Conservation (phyloP, 2,888 invertebrate species). For the Ophion obscuratus region DNA sequence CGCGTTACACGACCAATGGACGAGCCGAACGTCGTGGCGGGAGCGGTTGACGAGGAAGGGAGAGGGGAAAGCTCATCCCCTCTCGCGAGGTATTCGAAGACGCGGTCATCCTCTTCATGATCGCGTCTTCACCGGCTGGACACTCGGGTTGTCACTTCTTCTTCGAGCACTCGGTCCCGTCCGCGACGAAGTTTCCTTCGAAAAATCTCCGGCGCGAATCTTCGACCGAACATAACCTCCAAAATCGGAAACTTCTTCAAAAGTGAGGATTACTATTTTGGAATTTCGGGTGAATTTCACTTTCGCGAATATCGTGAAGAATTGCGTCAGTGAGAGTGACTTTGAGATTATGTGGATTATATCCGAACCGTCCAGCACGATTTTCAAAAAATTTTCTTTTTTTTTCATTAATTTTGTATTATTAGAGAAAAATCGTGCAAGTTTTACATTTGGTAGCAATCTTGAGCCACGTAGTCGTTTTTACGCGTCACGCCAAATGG, state of each 20-base stretch:
- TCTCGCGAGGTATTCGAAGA: constrained; percentile 69
- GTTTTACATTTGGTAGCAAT: no score
- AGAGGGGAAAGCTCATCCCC: constrained; percentile 69
- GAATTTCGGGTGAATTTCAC: neutral
- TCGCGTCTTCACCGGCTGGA: constrained; percentile 75
- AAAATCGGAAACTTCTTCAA: constrained; percentile 29
- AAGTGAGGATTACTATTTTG: constrained; percentile 32
- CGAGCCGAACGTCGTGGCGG: constrained; percentile 59
- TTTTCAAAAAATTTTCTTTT: no score
- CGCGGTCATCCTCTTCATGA: constrained; percentile 66
- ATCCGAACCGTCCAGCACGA: no score
- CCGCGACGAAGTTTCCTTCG: neutral
- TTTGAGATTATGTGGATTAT: no score
- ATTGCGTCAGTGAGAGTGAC: no score
- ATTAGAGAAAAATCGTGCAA: no score
- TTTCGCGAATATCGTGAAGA: no score
- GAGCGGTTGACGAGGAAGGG: constrained; percentile 58
- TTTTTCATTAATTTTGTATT: no score
- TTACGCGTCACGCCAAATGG: no score
- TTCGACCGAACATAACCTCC: neutral
- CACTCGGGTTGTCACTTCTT: constrained; percentile 81
- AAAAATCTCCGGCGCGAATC: neutral
- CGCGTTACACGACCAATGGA: constrained; percentile 72
- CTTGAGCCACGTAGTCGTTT: no score
- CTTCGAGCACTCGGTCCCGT: constrained; percentile 71